Evolutionary conservation across 2,888 invertebrate species (phyloP).

Genomic region (Abscondita cerata): DNA sequence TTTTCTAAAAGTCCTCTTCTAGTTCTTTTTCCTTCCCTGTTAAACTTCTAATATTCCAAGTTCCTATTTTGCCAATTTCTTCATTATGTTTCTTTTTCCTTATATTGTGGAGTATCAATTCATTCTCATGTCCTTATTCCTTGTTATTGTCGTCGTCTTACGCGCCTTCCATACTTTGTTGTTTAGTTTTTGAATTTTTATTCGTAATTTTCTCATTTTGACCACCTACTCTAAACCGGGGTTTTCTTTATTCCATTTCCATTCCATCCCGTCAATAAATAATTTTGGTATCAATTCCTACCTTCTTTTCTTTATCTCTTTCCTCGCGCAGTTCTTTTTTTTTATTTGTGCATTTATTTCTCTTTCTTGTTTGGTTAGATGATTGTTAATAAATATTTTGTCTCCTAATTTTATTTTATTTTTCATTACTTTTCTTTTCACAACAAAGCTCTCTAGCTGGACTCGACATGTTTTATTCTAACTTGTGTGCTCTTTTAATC

Average conservation of each 20-base stretch:
- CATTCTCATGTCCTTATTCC: too few species aligned
- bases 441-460: neutral
- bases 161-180: too few species aligned
- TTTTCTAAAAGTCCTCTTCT: too few species aligned
- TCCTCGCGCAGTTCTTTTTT: neutral
- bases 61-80: too few species aligned
- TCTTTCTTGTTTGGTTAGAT: neutral
- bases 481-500: too few species aligned
- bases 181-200: too few species aligned
- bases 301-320: neutral
- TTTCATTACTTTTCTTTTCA: neutral
- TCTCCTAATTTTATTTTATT: neutral
- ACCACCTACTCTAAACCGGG: neutral
- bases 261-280: neutral
- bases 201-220: too few species aligned
- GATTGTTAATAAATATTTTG: neutral
- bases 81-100: too few species aligned
- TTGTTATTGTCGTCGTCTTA: too few species aligned
- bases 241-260: neutral
- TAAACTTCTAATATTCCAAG: too few species aligned
- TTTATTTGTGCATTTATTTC: neutral
- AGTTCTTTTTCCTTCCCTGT: neutral
- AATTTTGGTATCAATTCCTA: neutral
- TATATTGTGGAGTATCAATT: neutral
- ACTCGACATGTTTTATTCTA: too few species aligned